Evolutionary conservation across 2,113 vertebrate species (phyloP).

Genomic region (Dendrocopos noguchii): DNA sequence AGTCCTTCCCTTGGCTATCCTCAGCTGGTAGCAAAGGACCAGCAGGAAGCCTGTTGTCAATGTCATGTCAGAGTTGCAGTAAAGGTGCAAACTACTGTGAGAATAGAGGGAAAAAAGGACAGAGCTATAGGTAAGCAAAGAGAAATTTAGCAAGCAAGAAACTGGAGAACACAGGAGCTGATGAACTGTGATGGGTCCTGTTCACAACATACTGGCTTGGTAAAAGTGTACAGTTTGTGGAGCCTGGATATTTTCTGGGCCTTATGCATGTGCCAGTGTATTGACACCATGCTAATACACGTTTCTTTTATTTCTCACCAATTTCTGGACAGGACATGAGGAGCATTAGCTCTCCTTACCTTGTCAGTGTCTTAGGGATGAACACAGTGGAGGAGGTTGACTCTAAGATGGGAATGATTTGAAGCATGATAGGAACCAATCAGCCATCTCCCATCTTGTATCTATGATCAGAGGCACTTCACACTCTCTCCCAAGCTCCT

Average conservation of each 20-base stretch:
- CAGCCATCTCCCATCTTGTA: not conserved
- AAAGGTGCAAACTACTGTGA: not conserved
- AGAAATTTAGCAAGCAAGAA: not conserved
- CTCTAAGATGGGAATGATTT: not conserved
- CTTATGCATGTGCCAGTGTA: not conserved
- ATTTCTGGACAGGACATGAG: not conserved
- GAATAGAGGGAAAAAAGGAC: not conserved
- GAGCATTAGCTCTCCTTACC: not conserved
- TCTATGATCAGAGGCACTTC: not conserved
- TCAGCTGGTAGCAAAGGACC: not conserved
- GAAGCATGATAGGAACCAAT: not conserved
- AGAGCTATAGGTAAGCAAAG: not conserved
- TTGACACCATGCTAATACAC: rapidly evolving
- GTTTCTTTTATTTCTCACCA: not conserved
- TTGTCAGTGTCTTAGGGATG: not conserved
- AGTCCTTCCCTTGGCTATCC: not conserved
- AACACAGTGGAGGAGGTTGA: not conserved
- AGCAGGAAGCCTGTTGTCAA: not conserved
- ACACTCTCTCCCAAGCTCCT: not conserved
- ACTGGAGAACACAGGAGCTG: not conserved
- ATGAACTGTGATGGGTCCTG: not conserved
- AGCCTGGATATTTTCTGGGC: not conserved
- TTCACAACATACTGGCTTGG: not conserved
- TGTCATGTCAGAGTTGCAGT: not conserved
- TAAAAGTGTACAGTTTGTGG: not conserved